These are phyloP conservation scores for Syngnathoides biaculeatus DNA, from an alignment of 2,113 vertebrate genomes.

Conservation along the genomic window DNA sequence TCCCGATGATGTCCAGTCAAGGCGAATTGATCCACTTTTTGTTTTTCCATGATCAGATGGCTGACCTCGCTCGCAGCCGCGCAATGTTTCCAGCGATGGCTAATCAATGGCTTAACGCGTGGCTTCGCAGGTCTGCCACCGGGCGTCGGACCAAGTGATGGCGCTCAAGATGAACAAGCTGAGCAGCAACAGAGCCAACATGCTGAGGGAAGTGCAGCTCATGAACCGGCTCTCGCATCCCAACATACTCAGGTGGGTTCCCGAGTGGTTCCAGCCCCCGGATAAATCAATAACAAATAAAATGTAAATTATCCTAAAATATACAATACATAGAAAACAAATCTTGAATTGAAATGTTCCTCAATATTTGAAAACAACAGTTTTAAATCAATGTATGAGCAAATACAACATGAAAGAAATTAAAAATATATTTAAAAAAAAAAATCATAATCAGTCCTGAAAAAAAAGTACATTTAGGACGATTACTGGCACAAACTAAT, in stretches of 20 bases:
- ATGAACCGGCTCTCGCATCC: constrained; percentile 97
- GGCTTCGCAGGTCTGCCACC: constrained; percentile 84
- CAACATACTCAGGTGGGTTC: constrained; percentile 86
- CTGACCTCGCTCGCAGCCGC: not conserved
- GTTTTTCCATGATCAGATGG: not conserved
- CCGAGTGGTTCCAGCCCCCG: not conserved
- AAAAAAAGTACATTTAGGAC: too few species aligned
- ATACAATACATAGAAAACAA: too few species aligned
- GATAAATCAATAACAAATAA: not conserved
- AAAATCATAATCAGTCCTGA: too few species aligned
- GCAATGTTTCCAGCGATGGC: constrained; percentile 3
- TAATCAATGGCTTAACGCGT: not conserved
- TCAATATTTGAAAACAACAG: too few species aligned
- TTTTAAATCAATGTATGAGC: too few species aligned
- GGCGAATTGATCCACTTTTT: not conserved
- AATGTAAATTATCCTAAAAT: not conserved
- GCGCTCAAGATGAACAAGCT: constrained; percentile 98
- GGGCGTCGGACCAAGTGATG: constrained; percentile 93
- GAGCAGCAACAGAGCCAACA: constrained; percentile 95
- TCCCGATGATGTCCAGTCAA: constrained; percentile 1
- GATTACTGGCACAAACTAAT: too few species aligned
- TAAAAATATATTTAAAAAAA: too few species aligned
- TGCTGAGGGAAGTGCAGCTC: constrained; percentile 95
- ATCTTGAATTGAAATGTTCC: too few species aligned
- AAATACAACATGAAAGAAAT: too few species aligned